A percentile compares a stretch with the other conserved stretches of the same genome.
Conservation (phyloP, 2,797 vertebrate genomes). For the Thaleichthys pacificus region DNA sequence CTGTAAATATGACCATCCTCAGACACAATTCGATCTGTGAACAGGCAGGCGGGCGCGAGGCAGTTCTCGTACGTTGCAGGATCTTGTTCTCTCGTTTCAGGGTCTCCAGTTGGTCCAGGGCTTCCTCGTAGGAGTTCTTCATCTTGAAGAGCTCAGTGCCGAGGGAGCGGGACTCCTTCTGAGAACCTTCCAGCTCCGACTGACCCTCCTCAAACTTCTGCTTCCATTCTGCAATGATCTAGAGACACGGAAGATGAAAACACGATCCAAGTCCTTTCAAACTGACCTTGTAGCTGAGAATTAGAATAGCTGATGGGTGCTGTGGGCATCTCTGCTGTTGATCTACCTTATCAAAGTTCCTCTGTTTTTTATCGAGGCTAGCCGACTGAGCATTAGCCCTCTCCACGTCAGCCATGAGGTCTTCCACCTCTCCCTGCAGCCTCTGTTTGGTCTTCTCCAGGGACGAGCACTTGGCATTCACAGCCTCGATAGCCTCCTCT, state of each 20-base stretch:
- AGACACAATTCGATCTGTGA: not conserved
- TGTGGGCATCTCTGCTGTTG: not conserved
- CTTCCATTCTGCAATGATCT: conserved; percentile 80
- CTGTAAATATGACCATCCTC: not conserved
- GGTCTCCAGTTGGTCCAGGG: conserved; percentile 82
- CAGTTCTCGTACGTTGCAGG: conserved; percentile 51
- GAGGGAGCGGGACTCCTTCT: conserved; percentile 77
- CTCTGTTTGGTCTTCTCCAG: conserved; percentile 79
- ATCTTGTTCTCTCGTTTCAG: conserved; percentile 77
- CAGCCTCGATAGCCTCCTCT: conserved; percentile 71
- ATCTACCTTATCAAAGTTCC: conserved; percentile 75
- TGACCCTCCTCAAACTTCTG: conserved; percentile 86
- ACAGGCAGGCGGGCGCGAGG: too few species aligned
- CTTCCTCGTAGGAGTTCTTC: conserved; percentile 83
- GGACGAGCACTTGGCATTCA: conserved; percentile 77
- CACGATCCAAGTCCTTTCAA: not conserved
- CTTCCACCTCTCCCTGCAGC: conserved; percentile 77
- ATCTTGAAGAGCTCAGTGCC: conserved; percentile 85
- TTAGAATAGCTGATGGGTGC: too few species aligned
- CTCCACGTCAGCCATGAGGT: conserved; percentile 76
- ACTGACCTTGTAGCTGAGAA: not conserved
- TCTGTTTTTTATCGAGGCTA: conserved; percentile 77
- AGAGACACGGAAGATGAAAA: not conserved
- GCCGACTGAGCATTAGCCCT: conserved; percentile 67
- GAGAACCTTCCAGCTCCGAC: conserved; percentile 77